Evolutionary conservation across 2,113 vertebrate genomes (phyloP), one percentile per base, ranked within the genome.

Genomic region (Calyptommatus sinebrachiatus): DNA sequence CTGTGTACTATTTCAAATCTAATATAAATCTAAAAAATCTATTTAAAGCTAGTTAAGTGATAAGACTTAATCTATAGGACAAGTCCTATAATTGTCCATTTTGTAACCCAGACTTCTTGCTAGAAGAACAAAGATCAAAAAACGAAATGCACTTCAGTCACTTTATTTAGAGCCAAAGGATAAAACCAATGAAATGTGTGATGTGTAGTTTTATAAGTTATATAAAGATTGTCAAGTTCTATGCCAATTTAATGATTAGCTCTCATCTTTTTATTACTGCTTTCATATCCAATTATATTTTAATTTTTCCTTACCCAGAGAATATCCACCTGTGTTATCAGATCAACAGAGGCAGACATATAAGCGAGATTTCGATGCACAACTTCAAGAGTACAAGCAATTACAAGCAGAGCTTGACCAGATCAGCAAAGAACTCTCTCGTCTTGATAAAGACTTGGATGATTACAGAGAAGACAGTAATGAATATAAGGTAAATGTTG

Each of bases 401-500:
- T 90, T 97, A 71, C 96, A 97, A 89, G 92, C 87, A 5, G 95
- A 95, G 76, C 89, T 96, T 29, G 95, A 98, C 57, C 84, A 93
- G n/a, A 79, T 97, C 31, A 96, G 92, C 84, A 94, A 91, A 77
- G 90, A 93, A 8, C 81, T 96, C 35, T 88, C 91, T 4, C 88
- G 90, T 14, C 82, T 96, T 71, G 90, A 95, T 88, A 87, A 87
- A 83, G 92, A 96, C 10, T 77, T 99, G 79, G 87, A 94, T 77
- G 70, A 87, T 65, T 90, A 94, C 4, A 81, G 88, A 57, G 90
- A 96, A 80, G 93, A 94, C 53, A 96, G 92, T 83, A 90, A 94
- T 57, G 91, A 96, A 83, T 95, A 96, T 79, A 90, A 95, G 96
- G 96, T 96, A 78, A 93, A 88, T 48, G 62, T 60, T 81, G 61